These are phyloP conservation scores for Anagyrus pseudococci DNA, from an alignment of 2,888 invertebrate genomes.

Conservation along the genomic window DNA sequence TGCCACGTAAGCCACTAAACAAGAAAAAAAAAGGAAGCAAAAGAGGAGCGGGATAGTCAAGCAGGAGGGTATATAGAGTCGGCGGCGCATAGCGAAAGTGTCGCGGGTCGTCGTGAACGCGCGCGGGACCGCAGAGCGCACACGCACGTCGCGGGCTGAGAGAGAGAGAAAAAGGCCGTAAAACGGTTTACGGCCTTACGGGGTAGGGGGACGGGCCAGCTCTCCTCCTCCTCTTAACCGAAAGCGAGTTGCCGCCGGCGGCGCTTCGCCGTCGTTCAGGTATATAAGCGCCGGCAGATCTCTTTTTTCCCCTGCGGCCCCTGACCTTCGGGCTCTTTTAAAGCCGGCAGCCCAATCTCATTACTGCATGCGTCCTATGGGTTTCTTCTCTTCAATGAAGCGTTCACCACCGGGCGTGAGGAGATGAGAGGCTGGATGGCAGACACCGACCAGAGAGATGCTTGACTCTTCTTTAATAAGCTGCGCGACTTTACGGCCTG, in stretches of 20 bases:
- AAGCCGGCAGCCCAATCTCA: not conserved
- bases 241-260: not conserved
- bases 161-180: conserved; percentile 45
- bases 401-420: not conserved
- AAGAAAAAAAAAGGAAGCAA: not conserved
- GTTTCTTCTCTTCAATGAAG: not conserved
- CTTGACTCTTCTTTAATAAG: conserved; percentile 24
- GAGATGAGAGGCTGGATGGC: too few species aligned
- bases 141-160: too few species aligned
- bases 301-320: not conserved
- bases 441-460: too few species aligned
- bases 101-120: conserved; percentile 9
- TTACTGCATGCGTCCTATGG: too few species aligned
- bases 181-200: conserved; percentile 46
- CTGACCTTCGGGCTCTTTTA: conserved; percentile 9
- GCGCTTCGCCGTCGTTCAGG: not conserved
- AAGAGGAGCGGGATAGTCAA: not conserved
- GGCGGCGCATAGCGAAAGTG: conserved; percentile 20
- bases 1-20: too few species aligned
- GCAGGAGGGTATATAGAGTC: too few species aligned
- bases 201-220: conserved; percentile 47
- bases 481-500: conserved; percentile 11
- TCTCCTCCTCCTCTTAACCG: not conserved
- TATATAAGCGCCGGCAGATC: not conserved
- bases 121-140: too few species aligned